These are phyloP conservation scores for Sapajus apella DNA, from an alignment of 2,113 vertebrate genomes.

Conservation along the genomic window DNA sequence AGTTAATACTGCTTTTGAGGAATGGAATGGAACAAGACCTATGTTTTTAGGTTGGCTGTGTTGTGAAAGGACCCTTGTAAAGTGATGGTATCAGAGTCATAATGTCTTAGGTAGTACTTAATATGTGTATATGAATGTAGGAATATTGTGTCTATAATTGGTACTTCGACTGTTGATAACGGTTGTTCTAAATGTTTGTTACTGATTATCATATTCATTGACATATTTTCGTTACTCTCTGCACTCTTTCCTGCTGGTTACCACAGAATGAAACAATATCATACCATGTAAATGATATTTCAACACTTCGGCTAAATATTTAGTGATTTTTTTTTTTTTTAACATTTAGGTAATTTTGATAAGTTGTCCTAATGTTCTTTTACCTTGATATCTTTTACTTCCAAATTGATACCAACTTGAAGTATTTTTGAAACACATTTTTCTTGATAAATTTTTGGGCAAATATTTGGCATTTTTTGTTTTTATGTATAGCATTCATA, in stretches of 20 bases:
- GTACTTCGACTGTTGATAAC: neutral
- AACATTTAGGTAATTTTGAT: neutral
- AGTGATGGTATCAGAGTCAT: neutral
- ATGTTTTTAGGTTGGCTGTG: neutral
- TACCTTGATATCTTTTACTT: neutral
- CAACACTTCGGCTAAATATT: neutral
- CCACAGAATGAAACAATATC: neutral
- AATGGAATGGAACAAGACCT: neutral
- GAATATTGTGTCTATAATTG: neutral
- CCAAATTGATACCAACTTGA: neutral
- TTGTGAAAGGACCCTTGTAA: neutral
- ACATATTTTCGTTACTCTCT: neutral
- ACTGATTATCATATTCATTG: neutral
- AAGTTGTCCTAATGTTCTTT: neutral
- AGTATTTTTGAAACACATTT: neutral
- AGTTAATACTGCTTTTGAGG: neutral
- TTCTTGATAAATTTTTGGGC: neutral
- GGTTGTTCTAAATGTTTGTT: neutral
- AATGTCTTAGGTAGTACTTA: neutral
- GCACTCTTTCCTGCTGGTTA: neutral
- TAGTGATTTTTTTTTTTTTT: neutral
- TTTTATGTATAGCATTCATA: neutral
- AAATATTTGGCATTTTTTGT: neutral
- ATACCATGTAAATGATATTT: neutral
- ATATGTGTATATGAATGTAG: neutral